phyloP scores from a whole-genome alignment of 2,797 vertebrate species.

The Carapus acus region DNA sequence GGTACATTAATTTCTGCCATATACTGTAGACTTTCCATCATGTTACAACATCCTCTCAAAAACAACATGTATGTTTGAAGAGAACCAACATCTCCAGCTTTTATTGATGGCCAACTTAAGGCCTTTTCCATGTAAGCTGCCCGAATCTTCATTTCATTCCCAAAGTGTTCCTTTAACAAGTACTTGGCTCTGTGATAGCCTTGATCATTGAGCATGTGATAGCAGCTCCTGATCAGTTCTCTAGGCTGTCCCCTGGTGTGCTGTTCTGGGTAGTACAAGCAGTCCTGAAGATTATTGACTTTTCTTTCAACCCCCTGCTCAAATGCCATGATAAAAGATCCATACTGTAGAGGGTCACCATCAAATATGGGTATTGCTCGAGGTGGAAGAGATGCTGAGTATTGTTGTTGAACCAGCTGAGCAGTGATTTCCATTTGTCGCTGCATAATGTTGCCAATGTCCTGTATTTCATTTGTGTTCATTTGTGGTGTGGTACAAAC shows the following conservation, averaged over 20 bases:
- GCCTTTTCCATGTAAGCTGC: conserved; percentile 22
- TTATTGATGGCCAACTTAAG: conserved; percentile 1
- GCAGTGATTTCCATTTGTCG: conserved; percentile 14
- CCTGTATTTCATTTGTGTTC: too few relatives aligned
- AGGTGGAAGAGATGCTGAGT: conserved; percentile 1
- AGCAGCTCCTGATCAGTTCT: conserved; percentile 21
- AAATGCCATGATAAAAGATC: conserved; percentile 1
- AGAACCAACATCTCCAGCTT: conserved; percentile 10
- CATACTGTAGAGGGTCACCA: conserved; percentile 6
- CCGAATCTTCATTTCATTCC: not conserved
- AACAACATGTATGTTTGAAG: conserved; percentile 10
- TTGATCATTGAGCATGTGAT: not conserved
- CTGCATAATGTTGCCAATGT: conserved; percentile 1
- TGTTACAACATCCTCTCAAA: conserved; percentile 9
- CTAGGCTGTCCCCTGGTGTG: conserved; percentile 2
- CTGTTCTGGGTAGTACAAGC: conserved; percentile 15
- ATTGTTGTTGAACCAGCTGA: not conserved
- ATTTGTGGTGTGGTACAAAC: too few relatives aligned
- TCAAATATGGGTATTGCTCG: conserved; percentile 14
- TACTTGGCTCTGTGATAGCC: conserved; percentile 14
- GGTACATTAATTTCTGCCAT: conserved; percentile 19
- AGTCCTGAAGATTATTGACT: not conserved
- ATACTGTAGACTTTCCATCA: conserved; percentile 5
- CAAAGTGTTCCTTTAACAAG: conserved; percentile 11
- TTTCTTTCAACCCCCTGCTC: conserved; percentile 15